Evolutionary conservation across 2,113 vertebrate genomes (phyloP).

Genomic region (Serinus canaria): DNA sequence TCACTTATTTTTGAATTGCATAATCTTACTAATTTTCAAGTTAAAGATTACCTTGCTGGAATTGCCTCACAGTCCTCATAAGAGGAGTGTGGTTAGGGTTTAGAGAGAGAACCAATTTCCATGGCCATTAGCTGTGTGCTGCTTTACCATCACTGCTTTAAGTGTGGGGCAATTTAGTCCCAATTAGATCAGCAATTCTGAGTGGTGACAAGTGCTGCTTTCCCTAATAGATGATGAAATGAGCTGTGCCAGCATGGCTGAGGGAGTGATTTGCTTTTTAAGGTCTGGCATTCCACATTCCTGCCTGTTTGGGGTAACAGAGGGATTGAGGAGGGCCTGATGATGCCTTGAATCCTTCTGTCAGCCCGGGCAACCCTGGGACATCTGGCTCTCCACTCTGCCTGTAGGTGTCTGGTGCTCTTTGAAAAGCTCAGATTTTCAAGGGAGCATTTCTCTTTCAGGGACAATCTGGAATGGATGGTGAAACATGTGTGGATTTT

Average conservation of each 20-base stretch:
- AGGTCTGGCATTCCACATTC: background rate
- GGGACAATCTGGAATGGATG: background rate
- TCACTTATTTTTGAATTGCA: background rate
- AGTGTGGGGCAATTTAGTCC: background rate
- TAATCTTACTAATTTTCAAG: background rate
- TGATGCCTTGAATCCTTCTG: background rate
- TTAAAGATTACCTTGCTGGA: background rate
- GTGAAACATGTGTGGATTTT: background rate
- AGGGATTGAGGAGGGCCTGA: background rate
- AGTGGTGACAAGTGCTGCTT: background rate
- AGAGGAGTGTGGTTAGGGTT: background rate
- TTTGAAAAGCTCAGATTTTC: background rate
- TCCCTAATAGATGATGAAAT: background rate
- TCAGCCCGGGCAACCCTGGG: background rate
- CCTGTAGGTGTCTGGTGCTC: background rate
- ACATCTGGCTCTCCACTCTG: background rate
- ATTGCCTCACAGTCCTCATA: background rate
- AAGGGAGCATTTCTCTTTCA: background rate
- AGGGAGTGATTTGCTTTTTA: background rate
- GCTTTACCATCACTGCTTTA: background rate
- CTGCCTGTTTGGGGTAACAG: background rate
- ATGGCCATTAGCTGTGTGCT: background rate
- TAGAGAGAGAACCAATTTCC: background rate
- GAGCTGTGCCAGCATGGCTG: background rate
- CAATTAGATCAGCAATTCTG: constrained; percentile 13